These are phyloP conservation scores for Pocillopora meandrina DNA, from an alignment of 92 coral and sea anemone genomes.

Conservation along the genomic window DNA sequence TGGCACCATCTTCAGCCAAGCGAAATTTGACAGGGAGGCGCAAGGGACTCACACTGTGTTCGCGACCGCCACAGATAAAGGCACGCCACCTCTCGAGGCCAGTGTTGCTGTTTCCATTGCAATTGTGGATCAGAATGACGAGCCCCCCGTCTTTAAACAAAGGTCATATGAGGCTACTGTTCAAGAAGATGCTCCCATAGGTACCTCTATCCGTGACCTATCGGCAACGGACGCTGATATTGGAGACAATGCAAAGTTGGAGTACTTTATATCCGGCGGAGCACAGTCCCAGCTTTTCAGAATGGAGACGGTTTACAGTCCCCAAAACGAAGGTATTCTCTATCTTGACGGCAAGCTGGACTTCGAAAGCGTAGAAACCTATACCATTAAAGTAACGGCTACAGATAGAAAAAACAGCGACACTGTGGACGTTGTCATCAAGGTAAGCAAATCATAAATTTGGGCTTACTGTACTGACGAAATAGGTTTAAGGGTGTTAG, in stretches of 20 bases:
- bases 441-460: slow-evolving; percentile 26
- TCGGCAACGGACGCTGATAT: slow-evolving; percentile 72
- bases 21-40: slow-evolving; percentile 72
- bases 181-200: slow-evolving; percentile 72
- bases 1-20: slow-evolving; percentile 62
- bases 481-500: neutral
- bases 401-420: slow-evolving; percentile 80
- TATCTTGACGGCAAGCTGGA: slow-evolving; percentile 78
- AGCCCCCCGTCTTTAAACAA: slow-evolving; percentile 70
- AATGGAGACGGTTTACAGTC: slow-evolving; percentile 63
- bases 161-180: slow-evolving; percentile 52
- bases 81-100: slow-evolving; percentile 35
- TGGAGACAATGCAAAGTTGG: slow-evolving; percentile 86
- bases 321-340: slow-evolving; percentile 62
- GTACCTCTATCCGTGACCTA: slow-evolving; percentile 57
- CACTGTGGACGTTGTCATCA: slow-evolving; percentile 49
- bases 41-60: slow-evolving; percentile 37
- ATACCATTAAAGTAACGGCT: slow-evolving; percentile 71
- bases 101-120: slow-evolving; percentile 57
- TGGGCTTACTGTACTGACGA: too few relatives aligned
- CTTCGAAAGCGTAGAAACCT: slow-evolving; percentile 58
- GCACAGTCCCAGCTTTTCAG: slow-evolving; percentile 63
- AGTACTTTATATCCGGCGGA: slow-evolving; percentile 84
- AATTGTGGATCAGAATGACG: slow-evolving; percentile 87
- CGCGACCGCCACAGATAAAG: slow-evolving; percentile 61